Percentiles rank a stretch among this genome's conserved stretches.
Evolutionary conservation across 2,797 vertebrate species (phyloP).

Genomic region (Antennarius maculatus): DNA sequence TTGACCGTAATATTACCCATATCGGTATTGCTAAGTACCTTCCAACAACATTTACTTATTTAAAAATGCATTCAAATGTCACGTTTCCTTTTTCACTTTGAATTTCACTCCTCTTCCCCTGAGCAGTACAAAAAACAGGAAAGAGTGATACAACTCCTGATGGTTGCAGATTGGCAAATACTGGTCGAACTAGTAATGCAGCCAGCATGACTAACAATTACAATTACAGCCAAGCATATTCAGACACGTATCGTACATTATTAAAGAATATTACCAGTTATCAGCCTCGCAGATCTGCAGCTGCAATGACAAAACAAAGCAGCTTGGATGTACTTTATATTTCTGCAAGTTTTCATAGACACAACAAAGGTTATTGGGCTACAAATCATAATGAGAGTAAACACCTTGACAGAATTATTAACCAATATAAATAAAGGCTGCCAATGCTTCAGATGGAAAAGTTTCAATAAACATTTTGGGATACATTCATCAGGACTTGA

Average conservation of each 20-base stretch:
- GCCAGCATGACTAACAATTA: conserved; percentile 14
- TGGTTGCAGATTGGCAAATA: conserved; percentile 11
- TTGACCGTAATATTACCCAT: not conserved
- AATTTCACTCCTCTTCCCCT: not conserved
- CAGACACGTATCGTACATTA: conserved; percentile 4
- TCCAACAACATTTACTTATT: not conserved
- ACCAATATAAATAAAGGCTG: conserved; percentile 21
- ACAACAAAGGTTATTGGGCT: conserved; percentile 23
- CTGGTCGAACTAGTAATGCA: conserved; percentile 20
- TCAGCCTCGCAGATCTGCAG: conserved; percentile 16
- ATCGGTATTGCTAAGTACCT: conserved; percentile 9
- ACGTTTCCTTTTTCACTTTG: conserved; percentile 17
- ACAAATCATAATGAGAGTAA: conserved; percentile 42
- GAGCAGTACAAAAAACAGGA: not conserved
- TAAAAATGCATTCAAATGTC: conserved; percentile 22
- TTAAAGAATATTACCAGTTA: conserved; percentile 14
- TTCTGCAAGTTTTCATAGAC: conserved; percentile 23
- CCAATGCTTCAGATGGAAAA: conserved; percentile 40
- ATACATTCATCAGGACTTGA: conserved; percentile 22
- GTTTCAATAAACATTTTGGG: conserved; percentile 14
- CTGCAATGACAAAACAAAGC: conserved; percentile 39
- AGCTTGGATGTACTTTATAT: conserved; percentile 25
- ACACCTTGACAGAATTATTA: conserved; percentile 45
- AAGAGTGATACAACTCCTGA: not conserved
- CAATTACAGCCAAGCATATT: conserved; percentile 5